Base-by-base conservation (phyloP, 2,113 vertebrate genomes). In the Hypanus sabinus region DNA sequence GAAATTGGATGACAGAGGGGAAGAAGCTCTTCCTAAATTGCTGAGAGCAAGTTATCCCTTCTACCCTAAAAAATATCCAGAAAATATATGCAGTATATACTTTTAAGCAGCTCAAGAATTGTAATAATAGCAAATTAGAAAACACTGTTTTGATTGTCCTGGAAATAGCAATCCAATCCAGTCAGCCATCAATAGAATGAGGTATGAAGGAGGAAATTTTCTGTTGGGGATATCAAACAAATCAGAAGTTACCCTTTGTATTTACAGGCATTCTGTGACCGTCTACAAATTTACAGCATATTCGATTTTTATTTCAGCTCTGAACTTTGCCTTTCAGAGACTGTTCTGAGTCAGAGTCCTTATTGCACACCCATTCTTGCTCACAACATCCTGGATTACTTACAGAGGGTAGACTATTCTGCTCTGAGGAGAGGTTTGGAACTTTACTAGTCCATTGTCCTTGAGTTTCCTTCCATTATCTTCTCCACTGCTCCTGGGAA, bases 401-500 rank as follows among this genome's bases (percentile, higher is more conserved):
- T 55, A 70, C 6, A 46, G 68, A 68, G 68, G 46, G 68, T 73
- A 38, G 68, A 55, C 38, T 38, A 46, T 73, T 93, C 11, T 20
- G 38, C 33, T 92, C 8, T 93, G 91, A 68, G 22, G 24, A 38
- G 22, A 73, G 38, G 68, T 73, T 92, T 71, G 68, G 91, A 93
- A 55, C 91, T 24, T 46, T 36, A 73, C 91, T 70, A 92, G 71
- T 55, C 68, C 62, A 93, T 71, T 93, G 91, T 93, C 68, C 91
- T 38, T 93, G 36, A 46, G 57, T 93, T 93, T 93, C 91, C 91
- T 93, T 73, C n/a, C 65, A 93, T 73, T 93, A 93, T 93, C 65
- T 73, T 73, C 36, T 38, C 36, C 70, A 73, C 38, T 46, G 22
- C 91, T 93, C 22, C 68, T 55, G 68, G 91, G 36, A 93, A 93